Evolutionary conservation across 2,888 invertebrate genomes (phyloP).

Genomic region (Diarsia dahlii): DNA sequence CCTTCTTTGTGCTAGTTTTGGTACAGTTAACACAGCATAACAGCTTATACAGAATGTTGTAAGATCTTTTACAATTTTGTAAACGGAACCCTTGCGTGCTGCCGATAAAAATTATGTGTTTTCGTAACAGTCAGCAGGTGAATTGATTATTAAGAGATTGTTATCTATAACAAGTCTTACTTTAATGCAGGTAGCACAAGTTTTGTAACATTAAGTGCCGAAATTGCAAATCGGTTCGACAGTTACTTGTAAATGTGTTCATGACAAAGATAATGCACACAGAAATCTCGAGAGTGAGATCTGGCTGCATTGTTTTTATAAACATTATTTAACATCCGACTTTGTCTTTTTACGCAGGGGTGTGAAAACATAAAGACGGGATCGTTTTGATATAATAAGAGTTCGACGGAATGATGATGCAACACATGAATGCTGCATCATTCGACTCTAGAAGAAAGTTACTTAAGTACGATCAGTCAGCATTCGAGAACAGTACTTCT

Average conservation of each 20-base stretch:
- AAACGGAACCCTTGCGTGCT: constrained; percentile 35
- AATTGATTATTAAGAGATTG: constrained; percentile 31
- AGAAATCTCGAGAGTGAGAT: neutral
- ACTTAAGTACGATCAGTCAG: neutral
- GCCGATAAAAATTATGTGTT: constrained; percentile 6
- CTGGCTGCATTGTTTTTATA: no score
- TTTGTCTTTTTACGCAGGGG: no score
- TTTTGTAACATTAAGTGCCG: constrained; percentile 29
- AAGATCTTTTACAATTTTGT: constrained; percentile 26
- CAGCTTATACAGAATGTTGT: neutral
- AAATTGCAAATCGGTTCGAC: neutral
- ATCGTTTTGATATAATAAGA: neutral
- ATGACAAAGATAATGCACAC: neutral
- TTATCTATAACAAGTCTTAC: constrained; percentile 35
- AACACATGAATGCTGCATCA: no score
- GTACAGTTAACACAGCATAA: neutral
- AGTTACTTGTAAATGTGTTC: neutral
- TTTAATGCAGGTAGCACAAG: neutral
- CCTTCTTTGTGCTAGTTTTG: neutral
- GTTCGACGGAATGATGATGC: neutral
- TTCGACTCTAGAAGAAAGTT: neutral
- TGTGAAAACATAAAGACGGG: neutral
- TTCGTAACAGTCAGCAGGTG: constrained; percentile 20
- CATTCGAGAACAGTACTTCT: neutral
- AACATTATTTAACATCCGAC: no score